A percentile compares a stretch with the other conserved stretches of the same genome.
These are phyloP conservation scores for Myripristis murdjan DNA, from an alignment of 2,797 vertebrate species.

Conservation along the genomic window DNA sequence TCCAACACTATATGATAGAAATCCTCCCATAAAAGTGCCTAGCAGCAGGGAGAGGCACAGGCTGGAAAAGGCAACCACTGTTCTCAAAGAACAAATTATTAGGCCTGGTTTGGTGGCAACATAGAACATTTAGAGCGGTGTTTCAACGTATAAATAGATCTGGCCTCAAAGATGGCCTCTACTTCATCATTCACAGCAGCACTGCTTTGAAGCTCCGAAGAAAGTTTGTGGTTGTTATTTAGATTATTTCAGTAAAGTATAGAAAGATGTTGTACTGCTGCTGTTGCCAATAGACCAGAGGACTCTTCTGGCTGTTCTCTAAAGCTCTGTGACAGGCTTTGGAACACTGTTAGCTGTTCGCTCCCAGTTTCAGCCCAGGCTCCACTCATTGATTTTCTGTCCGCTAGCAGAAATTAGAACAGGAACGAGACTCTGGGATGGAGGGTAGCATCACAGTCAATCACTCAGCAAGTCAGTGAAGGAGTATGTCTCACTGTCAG, in stretches of 20 bases:
- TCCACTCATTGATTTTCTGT: slow-evolving; percentile 70
- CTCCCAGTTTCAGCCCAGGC: slow-evolving; percentile 14
- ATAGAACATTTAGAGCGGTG: neutral
- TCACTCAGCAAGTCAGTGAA: slow-evolving; percentile 50
- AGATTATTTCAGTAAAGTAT: neutral
- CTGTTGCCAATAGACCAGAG: slow-evolving; percentile 14
- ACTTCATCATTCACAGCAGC: slow-evolving; percentile 32
- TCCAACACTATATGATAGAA: no score
- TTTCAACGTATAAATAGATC: slow-evolving; percentile 36
- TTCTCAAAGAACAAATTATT: slow-evolving; percentile 33
- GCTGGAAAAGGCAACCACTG: slow-evolving; percentile 29
- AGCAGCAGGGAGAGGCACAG: slow-evolving; percentile 26
- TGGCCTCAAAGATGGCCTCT: slow-evolving; percentile 26
- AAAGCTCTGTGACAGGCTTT: slow-evolving; percentile 30
- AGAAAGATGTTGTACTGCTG: neutral
- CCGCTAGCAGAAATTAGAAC: slow-evolving; percentile 64
- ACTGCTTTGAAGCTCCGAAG: slow-evolving; percentile 29
- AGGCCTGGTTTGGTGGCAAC: slow-evolving; percentile 44
- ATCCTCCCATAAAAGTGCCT: slow-evolving; percentile 24
- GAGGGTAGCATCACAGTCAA: slow-evolving; percentile 51
- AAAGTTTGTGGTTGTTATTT: slow-evolving; percentile 11
- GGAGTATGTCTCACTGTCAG: slow-evolving; percentile 45
- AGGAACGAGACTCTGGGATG: slow-evolving; percentile 45
- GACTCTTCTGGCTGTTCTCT: slow-evolving; percentile 29
- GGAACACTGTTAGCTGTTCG: slow-evolving; percentile 31